phyloP scores from a whole-genome alignment of 2,797 vertebrate species.

The Enteromius afrohamiltoni region DNA sequence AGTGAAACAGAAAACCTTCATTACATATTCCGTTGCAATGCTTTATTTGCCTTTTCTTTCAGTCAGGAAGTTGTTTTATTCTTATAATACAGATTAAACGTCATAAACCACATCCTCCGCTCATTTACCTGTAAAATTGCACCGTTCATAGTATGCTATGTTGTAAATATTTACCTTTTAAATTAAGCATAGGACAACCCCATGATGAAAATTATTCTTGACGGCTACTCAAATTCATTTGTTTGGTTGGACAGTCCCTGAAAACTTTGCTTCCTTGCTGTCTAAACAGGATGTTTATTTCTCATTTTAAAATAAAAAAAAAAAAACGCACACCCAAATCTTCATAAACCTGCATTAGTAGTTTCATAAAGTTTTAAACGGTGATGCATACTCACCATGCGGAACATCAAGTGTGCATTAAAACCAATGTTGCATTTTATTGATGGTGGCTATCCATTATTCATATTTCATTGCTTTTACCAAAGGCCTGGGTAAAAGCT shows the following conservation, averaged over 20 bases:
- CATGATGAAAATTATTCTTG: constrained; percentile 43
- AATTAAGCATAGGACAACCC: constrained; percentile 19
- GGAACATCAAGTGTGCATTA: not conserved
- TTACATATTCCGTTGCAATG: not conserved
- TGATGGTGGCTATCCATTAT: not conserved
- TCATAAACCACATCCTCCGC: not conserved
- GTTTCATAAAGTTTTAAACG: not conserved
- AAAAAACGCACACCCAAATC: not conserved
- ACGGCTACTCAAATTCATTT: constrained; percentile 8
- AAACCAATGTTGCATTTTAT: not conserved
- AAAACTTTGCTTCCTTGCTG: not conserved
- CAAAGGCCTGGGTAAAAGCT: not conserved
- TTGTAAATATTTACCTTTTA: not conserved
- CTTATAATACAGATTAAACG: not conserved
- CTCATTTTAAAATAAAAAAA: not conserved
- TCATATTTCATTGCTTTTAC: not conserved
- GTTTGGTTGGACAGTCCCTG: constrained; percentile 29
- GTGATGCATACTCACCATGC: not conserved
- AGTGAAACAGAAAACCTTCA: constrained; percentile 24
- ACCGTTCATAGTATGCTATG: not conserved
- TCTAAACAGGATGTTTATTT: not conserved
- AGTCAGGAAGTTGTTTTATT: not conserved
- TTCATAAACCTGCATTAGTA: not conserved
- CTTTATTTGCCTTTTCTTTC: not conserved
- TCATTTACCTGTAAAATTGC: not conserved